Evolutionary conservation across 2,888 invertebrate genomes (phyloP).

Genomic region (Pristionchus arcanus): DNA sequence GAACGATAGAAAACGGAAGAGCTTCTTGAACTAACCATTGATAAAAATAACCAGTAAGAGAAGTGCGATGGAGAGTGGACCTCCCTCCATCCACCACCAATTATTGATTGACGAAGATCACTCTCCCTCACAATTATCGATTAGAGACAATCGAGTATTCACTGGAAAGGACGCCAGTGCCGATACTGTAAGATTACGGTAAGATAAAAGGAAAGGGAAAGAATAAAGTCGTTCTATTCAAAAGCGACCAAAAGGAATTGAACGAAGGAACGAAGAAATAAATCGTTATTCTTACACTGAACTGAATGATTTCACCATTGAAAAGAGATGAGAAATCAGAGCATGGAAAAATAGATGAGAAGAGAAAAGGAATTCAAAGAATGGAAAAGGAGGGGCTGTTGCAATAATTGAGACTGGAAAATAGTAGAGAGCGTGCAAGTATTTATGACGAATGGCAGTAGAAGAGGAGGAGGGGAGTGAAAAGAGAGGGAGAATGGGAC

Average conservation of each 20-base stretch:
- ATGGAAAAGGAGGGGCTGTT: background rate
- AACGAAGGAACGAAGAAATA: background rate
- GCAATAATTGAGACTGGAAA: background rate
- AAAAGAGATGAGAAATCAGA: background rate
- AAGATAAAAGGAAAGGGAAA: background rate
- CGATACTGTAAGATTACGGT: slow-evolving; percentile 47
- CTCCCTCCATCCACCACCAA: slow-evolving; percentile 23
- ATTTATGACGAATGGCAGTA: slow-evolving; percentile 8
- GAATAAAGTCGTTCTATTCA: background rate
- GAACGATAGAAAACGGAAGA: background rate
- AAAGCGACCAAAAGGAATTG: slow-evolving; percentile 8
- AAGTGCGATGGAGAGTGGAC: slow-evolving; percentile 10
- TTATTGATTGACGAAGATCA: slow-evolving; percentile 19
- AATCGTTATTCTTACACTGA: slow-evolving; percentile 7
- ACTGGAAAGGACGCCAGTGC: slow-evolving; percentile 55
- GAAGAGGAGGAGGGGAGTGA: background rate
- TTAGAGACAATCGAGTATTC: slow-evolving; percentile 56
- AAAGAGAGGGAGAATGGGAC: background rate
- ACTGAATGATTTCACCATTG: background rate
- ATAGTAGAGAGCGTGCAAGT: background rate
- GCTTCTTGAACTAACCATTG: slow-evolving; percentile 7
- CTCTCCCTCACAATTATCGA: slow-evolving; percentile 54
- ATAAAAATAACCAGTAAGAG: background rate
- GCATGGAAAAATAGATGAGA: background rate
- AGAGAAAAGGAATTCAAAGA: background rate